Conservation (phyloP, 1,140 invertebrate species). For the Cryptotermes secundus region DNA sequence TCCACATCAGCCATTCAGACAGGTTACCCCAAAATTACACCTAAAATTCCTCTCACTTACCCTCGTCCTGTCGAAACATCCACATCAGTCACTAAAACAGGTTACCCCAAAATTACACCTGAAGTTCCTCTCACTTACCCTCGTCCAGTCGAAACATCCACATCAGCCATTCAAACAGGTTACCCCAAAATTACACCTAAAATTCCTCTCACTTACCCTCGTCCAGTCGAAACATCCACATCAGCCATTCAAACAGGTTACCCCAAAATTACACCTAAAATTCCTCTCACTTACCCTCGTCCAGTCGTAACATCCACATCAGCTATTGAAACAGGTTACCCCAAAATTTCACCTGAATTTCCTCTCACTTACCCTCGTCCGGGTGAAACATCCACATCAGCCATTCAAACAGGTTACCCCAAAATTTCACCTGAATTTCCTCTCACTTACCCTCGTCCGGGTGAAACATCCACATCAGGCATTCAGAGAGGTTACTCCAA, state of each 20-base stretch:
- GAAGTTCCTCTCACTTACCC: neutral
- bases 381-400: neutral
- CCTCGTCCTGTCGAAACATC: neutral
- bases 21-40: neutral
- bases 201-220: neutral
- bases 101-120: neutral
- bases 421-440: neutral
- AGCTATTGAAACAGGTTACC: neutral
- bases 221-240: neutral
- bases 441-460: neutral
- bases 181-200: neutral
- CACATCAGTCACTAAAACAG: neutral
- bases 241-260: neutral
- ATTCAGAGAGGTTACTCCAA: neutral
- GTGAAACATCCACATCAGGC: neutral
- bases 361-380: neutral
- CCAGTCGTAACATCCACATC: neutral
- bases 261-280: neutral
- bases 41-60: neutral
- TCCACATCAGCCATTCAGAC: neutral
- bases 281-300: neutral
- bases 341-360: neutral
- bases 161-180: neutral
- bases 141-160: neutral
- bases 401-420: neutral